These are phyloP conservation scores for Lophura nycthemera DNA, from an alignment of 2,113 vertebrate genomes.

Conservation along the genomic window DNA sequence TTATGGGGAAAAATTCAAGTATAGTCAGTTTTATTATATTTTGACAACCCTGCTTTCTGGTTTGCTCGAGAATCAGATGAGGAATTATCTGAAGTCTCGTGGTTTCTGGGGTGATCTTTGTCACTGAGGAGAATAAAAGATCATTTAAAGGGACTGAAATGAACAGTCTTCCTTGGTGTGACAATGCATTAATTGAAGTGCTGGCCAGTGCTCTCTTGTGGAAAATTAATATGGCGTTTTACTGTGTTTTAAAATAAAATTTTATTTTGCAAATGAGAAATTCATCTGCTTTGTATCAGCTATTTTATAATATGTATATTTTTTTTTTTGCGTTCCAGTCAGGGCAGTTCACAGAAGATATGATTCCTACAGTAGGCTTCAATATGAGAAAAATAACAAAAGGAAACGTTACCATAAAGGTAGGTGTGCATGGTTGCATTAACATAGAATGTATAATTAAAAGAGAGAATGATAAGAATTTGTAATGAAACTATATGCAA, in stretches of 20 bases:
- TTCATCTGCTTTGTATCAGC: neutral
- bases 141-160: neutral
- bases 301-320: constrained; percentile 48
- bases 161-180: neutral
- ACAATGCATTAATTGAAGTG: constrained; percentile 31
- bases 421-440: constrained; percentile 41
- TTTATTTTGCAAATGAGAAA: neutral
- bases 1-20: neutral
- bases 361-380: constrained; percentile 91
- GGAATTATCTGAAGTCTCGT: neutral
- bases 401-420: constrained; percentile 76
- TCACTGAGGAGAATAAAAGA: constrained; percentile 32
- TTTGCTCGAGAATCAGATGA: neutral
- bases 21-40: neutral
- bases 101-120: constrained; percentile 33
- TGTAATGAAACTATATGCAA: neutral
- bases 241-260: neutral
- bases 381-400: constrained; percentile 86
- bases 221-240: neutral
- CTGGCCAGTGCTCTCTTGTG: neutral
- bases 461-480: neutral
- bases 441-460: neutral
- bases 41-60: neutral
- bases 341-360: constrained; percentile 90
- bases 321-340: constrained; percentile 74